Evolutionary conservation across 2,888 invertebrate species (phyloP), one percentile per base, ranked within the genome.

Genomic region (Andrena camellia): DNA sequence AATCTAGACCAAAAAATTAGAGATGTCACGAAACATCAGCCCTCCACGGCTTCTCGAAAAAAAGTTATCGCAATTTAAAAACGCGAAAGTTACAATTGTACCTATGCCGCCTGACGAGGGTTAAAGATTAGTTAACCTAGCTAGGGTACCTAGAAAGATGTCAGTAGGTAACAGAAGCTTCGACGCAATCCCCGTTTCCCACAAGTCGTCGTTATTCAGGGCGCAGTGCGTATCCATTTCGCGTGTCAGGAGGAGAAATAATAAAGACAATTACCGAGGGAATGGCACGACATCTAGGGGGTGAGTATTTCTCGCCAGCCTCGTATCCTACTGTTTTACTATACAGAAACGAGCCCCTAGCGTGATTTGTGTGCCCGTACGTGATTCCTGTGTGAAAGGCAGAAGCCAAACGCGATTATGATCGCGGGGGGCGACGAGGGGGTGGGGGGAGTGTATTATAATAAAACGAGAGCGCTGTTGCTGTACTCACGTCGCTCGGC

Each of bases 351-450:
- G 54, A 69, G 70, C 48, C n/a, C 35, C 48, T 72, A 76, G 69
- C 74, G 8, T 57, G 78, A 81, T 83, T 74, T 73, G 74, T 78
- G 74, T 78, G 71, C 78, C 60, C 57, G 69, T 60, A 69, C 72
- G 89, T 89, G 90, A 91, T 92, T 92, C 90, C 82, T 85, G 73
- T 81, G 83, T 85, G 90, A 90, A 90, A 86, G 88, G 84, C 90
- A 91, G 89, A 92, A 91, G 90, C 90, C 87, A 92, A 92, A 92
- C 88, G 91, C 90, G 93, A 92, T 93, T 92, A 91, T 84, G 89
- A 92, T 92, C 90, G 85, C 67, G 10, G 54, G 78, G 72, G 86
- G 86, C 89, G 87, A 86, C 89, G 88, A 77, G 78, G 80, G 90
- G 88, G 88, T 82, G 75, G 73, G 35, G 42, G 42, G n/a, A n/a